Conservation (phyloP, 2,113 vertebrate genomes). For the Poeciliopsis prolifica region DNA sequence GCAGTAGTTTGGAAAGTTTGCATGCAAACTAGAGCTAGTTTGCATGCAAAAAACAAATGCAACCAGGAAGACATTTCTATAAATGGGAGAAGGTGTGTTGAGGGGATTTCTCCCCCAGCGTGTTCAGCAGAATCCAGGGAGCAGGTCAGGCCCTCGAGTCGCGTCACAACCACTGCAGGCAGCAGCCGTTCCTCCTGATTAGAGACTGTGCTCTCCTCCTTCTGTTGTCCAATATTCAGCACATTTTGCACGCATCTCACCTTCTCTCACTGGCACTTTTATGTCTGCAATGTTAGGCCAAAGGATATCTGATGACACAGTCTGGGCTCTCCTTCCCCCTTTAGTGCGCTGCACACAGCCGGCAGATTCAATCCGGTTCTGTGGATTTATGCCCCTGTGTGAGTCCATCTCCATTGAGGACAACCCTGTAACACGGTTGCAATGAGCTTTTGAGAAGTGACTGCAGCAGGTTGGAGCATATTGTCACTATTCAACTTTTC, state of each 20-base stretch:
- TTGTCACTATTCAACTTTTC: constrained; percentile 55
- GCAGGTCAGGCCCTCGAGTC: constrained; percentile 47
- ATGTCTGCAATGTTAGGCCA: constrained; percentile 61
- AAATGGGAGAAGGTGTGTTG: not conserved
- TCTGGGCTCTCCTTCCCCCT: constrained; percentile 14
- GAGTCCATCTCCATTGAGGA: constrained; percentile 17
- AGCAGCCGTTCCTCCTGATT: constrained; percentile 49
- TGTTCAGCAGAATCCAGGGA: constrained; percentile 60
- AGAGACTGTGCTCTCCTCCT: constrained; percentile 48
- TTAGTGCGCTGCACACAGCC: not conserved
- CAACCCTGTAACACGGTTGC: constrained; percentile 35
- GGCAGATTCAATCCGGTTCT: constrained; percentile 36
- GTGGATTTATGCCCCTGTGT: constrained; percentile 27
- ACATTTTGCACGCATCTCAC: constrained; percentile 54
- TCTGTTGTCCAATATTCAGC: constrained; percentile 58
- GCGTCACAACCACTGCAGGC: constrained; percentile 2
- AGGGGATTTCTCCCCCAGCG: constrained; percentile 26
- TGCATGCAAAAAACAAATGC: not conserved
- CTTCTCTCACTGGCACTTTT: constrained; percentile 43
- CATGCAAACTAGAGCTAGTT: not conserved
- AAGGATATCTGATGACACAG: constrained; percentile 42
- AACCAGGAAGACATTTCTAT: not conserved
- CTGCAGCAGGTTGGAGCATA: constrained; percentile 44
- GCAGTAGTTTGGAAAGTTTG: not conserved
- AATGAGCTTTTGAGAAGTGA: constrained; percentile 37